These are phyloP conservation scores for Lumbricus terrestris DNA, from an alignment of 2,888 invertebrate genomes.

Conservation along the genomic window DNA sequence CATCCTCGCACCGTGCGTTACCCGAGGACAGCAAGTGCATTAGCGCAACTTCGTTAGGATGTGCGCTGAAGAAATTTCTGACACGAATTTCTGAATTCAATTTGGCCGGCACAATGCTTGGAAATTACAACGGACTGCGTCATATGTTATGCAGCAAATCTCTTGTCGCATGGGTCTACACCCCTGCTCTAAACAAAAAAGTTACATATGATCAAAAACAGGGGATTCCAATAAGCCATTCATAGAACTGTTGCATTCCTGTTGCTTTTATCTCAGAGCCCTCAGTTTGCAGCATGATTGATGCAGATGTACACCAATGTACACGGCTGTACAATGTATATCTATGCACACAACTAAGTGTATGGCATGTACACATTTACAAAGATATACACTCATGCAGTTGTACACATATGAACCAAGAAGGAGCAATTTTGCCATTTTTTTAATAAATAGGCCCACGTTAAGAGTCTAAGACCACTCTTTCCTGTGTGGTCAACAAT, in stretches of 20 bases:
- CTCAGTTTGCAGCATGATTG: not conserved
- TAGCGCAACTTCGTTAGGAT: not conserved
- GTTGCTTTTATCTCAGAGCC: not conserved
- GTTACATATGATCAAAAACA: not conserved
- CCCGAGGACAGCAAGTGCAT: not conserved
- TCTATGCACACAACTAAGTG: no score
- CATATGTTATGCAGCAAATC: not conserved
- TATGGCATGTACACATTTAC: no score
- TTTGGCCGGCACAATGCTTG: not conserved
- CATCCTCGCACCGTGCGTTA: not conserved
- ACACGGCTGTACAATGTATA: not conserved
- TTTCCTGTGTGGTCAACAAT: no score
- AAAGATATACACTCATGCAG: no score
- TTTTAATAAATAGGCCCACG: no score
- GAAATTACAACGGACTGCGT: not conserved
- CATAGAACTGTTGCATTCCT: not conserved
- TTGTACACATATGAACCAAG: no score
- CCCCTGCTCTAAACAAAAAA: not conserved
- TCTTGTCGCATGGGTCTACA: not conserved
- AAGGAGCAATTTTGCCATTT: no score
- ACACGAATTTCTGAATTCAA: constrained; percentile 3
- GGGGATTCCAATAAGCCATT: not conserved
- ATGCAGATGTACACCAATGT: not conserved
- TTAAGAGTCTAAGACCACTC: no score
- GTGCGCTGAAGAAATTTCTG: not conserved